A percentile compares a stretch with the other conserved stretches of the same genome.
These are phyloP conservation scores for Dendrolimus pini DNA, from an alignment of 2,888 invertebrate species.

Conservation along the genomic window DNA sequence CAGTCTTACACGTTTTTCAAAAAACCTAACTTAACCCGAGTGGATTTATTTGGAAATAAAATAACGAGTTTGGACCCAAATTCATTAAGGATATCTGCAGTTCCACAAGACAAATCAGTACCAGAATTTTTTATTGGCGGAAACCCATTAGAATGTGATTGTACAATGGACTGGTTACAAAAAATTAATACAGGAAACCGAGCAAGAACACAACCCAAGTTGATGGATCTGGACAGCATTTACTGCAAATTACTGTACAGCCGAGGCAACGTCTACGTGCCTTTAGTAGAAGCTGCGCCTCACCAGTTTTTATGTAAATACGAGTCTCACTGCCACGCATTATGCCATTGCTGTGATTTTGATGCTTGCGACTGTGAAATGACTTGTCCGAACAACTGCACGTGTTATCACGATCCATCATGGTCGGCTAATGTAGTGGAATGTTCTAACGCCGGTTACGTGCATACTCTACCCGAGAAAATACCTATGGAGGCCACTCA, in stretches of 20 bases:
- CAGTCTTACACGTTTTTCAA: constrained; percentile 92
- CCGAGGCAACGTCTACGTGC: constrained; percentile 83
- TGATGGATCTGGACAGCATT: constrained; percentile 89
- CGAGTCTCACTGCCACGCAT: constrained; percentile 88
- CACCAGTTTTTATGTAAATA: constrained; percentile 92
- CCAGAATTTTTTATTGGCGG: constrained; percentile 91
- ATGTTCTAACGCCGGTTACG: constrained; percentile 84
- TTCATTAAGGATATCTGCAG: constrained; percentile 84
- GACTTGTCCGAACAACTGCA: constrained; percentile 91
- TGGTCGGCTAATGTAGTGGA: constrained; percentile 92
- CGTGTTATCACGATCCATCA: constrained; percentile 91
- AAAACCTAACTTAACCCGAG: constrained; percentile 88
- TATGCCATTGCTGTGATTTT: constrained; percentile 94
- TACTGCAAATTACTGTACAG: constrained; percentile 89
- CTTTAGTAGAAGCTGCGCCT: constrained; percentile 86
- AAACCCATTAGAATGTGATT: constrained; percentile 92
- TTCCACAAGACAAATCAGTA: constrained; percentile 82
- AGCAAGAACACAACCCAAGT: constrained; percentile 86
- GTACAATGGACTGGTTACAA: constrained; percentile 94
- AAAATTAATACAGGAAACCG: constrained; percentile 85
- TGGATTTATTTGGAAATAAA: constrained; percentile 88
- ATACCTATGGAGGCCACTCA: constrained; percentile 96
- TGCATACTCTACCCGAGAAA: constrained; percentile 83
- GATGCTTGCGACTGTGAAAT: constrained; percentile 95
- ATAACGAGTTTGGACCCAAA: constrained; percentile 86